Evolutionary conservation across 2,113 vertebrate genomes (phyloP).

Genomic region (Aegithalos caudatus): DNA sequence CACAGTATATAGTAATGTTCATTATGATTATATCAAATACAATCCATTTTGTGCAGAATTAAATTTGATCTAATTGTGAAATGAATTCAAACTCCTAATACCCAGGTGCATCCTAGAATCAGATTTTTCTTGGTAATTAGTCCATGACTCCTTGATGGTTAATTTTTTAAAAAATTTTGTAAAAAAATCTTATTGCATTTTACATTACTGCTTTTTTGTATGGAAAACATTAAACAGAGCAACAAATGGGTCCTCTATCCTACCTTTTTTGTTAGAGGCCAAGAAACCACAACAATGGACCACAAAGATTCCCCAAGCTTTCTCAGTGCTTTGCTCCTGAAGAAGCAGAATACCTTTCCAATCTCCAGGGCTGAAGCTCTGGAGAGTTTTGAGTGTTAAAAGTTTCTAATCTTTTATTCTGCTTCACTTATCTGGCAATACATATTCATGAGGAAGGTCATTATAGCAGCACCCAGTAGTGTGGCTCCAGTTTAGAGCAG

Average conservation of each 20-base stretch:
- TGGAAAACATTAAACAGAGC: background rate
- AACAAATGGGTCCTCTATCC: background rate
- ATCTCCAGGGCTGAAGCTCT: background rate
- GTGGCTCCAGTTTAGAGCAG: constrained; percentile 3
- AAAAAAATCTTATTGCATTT: background rate
- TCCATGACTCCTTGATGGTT: background rate
- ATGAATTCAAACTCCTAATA: constrained; percentile 16
- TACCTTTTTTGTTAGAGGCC: background rate
- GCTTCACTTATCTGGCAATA: constrained; percentile 26
- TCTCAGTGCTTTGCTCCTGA: background rate
- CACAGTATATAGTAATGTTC: constrained; percentile 24
- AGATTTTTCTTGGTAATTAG: constrained; percentile 15
- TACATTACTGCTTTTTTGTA: background rate
- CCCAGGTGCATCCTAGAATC: background rate
- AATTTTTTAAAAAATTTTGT: background rate
- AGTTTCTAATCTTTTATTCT: constrained; percentile 62
- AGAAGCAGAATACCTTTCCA: background rate
- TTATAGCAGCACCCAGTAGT: constrained; percentile 63
- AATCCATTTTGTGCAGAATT: constrained; percentile 5
- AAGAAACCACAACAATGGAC: background rate
- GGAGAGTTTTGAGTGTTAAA: constrained; percentile 16
- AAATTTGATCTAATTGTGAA: constrained; percentile 53
- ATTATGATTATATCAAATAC: constrained; percentile 40
- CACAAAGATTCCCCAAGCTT: background rate
- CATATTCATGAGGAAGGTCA: constrained; percentile 66